Conservation (phyloP, 2,797 vertebrate genomes). For the Lophotriccus pileatus region DNA sequence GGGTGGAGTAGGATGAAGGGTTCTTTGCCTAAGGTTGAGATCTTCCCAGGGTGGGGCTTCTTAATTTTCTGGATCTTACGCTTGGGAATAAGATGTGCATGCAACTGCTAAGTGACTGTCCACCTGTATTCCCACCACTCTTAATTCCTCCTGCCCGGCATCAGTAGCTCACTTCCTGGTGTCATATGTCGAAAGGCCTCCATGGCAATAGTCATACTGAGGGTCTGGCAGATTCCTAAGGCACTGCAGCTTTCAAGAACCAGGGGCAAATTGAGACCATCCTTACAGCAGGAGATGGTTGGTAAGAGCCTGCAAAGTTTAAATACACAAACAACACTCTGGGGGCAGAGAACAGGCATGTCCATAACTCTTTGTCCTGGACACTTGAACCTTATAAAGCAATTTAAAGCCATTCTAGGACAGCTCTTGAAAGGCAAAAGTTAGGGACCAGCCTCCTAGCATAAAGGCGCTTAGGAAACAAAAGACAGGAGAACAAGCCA, state of each 20-base stretch:
- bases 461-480: background rate
- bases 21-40: background rate
- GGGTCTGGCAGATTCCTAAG: background rate
- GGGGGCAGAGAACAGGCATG: background rate
- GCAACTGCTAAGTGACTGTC: background rate
- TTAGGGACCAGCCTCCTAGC: background rate
- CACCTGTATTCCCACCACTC: background rate
- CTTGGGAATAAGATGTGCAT: background rate
- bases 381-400: background rate
- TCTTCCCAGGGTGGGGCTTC: conserved; percentile 6
- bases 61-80: background rate
- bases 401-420: background rate
- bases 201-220: background rate
- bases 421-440: background rate
- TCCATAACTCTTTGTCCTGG: background rate
- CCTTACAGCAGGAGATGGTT: background rate
- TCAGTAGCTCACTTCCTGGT: background rate
- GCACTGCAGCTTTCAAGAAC: background rate
- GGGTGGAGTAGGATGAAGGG: background rate
- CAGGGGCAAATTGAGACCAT: background rate
- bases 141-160: background rate
- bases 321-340: background rate
- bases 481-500: background rate
- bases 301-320: background rate
- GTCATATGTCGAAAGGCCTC: background rate